A percentile compares a stretch with the other conserved stretches of the same genome.
These are phyloP conservation scores for Thalassaphorura encarpata DNA, from an alignment of 1,140 invertebrate genomes.

Conservation along the genomic window DNA sequence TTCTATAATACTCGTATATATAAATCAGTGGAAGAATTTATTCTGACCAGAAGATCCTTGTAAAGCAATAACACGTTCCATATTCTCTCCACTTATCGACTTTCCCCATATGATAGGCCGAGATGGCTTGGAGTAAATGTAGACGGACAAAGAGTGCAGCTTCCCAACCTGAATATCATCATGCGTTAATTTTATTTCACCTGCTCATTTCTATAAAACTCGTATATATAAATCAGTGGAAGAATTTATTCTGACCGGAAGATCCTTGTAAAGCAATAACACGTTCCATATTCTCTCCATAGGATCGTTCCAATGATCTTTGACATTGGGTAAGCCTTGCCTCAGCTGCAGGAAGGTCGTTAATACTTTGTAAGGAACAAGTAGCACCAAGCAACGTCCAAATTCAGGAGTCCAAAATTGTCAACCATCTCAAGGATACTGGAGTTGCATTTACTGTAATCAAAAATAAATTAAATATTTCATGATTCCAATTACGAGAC, in stretches of 20 bases:
- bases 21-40: not conserved
- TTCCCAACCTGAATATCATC: conserved; percentile 50
- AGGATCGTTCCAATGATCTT: conserved; percentile 52
- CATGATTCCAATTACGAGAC: conserved; percentile 11
- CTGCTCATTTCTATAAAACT: conserved; percentile 7
- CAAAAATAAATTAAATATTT: conserved; percentile 9
- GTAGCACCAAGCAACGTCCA: conserved; percentile 79
- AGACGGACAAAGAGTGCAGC: conserved; percentile 60
- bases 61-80: conserved; percentile 54
- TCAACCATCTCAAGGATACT: conserved; percentile 44
- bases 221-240: not conserved
- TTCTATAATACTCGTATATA: not conserved
- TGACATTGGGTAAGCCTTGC: conserved; percentile 53
- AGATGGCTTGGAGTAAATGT: conserved; percentile 64
- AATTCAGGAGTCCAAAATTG: conserved; percentile 58
- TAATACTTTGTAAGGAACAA: conserved; percentile 56
- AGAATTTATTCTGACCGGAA: conserved; percentile 38
- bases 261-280: conserved; percentile 57
- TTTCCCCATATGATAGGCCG: conserved; percentile 61
- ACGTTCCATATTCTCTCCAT: conserved; percentile 58
- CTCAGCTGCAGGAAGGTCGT: conserved; percentile 59
- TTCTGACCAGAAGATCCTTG: conserved; percentile 61
- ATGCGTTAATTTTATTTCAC: not conserved
- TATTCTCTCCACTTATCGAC: conserved; percentile 55
- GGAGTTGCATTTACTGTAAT: conserved; percentile 53